Base-by-base conservation (phyloP, 2,113 vertebrate species). In the Thermophis baileyi region DNA sequence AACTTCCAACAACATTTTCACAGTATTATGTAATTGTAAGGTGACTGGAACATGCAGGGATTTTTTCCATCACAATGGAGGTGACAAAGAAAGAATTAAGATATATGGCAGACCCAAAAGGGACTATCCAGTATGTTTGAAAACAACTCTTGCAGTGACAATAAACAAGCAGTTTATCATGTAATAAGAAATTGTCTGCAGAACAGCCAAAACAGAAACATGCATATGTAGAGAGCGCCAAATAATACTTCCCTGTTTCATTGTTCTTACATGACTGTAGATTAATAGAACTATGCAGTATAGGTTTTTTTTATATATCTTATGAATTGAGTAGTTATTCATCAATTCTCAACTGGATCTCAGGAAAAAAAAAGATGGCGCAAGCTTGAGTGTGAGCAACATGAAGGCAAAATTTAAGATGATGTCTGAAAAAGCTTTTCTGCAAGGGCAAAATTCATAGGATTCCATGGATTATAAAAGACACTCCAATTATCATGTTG, bases 401-500 rank as follows among this genome's bases (percentile, higher is more conserved):
- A 49, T 30, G 44, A 11, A 27, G 25, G 50, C 30, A 93, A 24
- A 93, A 11, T 93, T 88, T 90, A 11, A 1, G 25, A 89, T 30
- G 3, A 51, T 40, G 35, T n/a, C 90, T 89, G 92, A 87, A 92
- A 95, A 94, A 94, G 57, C 92, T 90, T 54, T n/a, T 88, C 90
- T 85, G 20, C 92, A 44, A 96, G 91, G 91, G 93, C 57, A 93
- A 95, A 95, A 69, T 74, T 20, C 93, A 85, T 60, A 92, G 88
- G 86, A 92, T 91, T 50, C 92, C 88, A 94, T 74, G 90, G 92
- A 95, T 95, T 69, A 85, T 46, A 69, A 89, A 94, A 63, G 93
- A 92, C 57, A 46, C 92, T 96, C 92, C 90, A 46, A 91, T 93
- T 93, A 89, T 93, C 93, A 95, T 93, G 93, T 96, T 94, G 96